phyloP scores from a whole-genome alignment of 1,140 invertebrate species.

The Meteorus sp. region DNA sequence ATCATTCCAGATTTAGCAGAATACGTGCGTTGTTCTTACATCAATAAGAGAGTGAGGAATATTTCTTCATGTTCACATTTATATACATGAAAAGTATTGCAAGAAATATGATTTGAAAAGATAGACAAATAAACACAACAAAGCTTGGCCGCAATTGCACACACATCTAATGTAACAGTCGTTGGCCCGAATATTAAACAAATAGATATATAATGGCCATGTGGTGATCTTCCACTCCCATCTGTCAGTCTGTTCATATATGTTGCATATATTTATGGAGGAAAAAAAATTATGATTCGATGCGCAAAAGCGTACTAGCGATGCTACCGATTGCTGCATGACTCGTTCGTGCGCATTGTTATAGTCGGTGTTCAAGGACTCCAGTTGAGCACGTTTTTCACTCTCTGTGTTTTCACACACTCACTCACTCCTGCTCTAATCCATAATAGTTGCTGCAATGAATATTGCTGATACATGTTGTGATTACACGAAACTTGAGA shows the following conservation, averaged over 20 bases:
- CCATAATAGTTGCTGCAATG: slow-evolving; percentile 9
- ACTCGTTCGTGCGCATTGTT: slow-evolving; percentile 17
- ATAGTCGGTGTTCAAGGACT: slow-evolving; percentile 20
- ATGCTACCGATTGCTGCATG: slow-evolving; percentile 23
- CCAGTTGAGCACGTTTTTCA: not conserved
- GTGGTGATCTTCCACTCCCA: slow-evolving; percentile 9
- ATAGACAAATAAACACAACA: no score
- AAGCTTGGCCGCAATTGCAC: not conserved
- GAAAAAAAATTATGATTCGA: slow-evolving; percentile 20
- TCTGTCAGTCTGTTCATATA: not conserved
- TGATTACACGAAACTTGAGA: not conserved
- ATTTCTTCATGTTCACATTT: no score
- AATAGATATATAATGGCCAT: not conserved
- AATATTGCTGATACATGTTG: slow-evolving; percentile 8
- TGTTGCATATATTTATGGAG: slow-evolving; percentile 8
- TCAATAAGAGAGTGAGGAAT: no score
- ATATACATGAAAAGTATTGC: no score
- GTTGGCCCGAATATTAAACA: slow-evolving; percentile 17
- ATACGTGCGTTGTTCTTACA: no score
- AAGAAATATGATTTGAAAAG: no score
- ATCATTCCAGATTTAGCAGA: no score
- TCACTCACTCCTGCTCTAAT: not conserved
- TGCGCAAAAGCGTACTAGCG: not conserved
- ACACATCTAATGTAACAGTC: slow-evolving; percentile 1
- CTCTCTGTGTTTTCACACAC: not conserved